Evolutionary conservation across 2,797 vertebrate genomes (phyloP).

Genomic region (Pelochelys cantorii): DNA sequence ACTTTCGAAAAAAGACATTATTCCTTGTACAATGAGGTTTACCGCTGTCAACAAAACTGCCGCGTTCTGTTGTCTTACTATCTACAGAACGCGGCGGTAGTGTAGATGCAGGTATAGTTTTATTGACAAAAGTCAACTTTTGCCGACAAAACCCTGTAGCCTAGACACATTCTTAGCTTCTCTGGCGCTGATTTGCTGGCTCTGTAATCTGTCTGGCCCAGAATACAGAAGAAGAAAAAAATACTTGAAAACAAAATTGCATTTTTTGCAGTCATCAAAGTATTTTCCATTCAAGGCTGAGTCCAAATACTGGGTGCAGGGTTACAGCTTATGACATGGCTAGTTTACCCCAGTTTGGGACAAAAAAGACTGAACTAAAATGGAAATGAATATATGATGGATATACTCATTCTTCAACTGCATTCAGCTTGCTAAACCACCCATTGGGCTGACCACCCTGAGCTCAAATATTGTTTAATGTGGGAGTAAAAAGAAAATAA

Average conservation of each 20-base stretch:
- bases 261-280: not conserved
- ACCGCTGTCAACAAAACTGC: too few relatives aligned
- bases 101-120: too few relatives aligned
- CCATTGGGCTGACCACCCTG: constrained; percentile 60
- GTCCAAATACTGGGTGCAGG: not conserved
- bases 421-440: constrained; percentile 61
- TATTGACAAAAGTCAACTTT: too few relatives aligned
- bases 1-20: too few relatives aligned
- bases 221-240: constrained; percentile 30
- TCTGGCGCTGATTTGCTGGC: not conserved
- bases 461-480: constrained; percentile 72
- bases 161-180: not conserved
- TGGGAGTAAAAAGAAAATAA: constrained; percentile 76
- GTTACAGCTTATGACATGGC: constrained; percentile 14
- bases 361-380: constrained; percentile 15
- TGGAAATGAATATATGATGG: constrained; percentile 43
- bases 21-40: too few relatives aligned
- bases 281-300: constrained; percentile 37
- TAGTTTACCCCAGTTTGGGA: not conserved
- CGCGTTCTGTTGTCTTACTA: too few relatives aligned
- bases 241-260: constrained; percentile 21
- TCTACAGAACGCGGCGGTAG: too few relatives aligned
- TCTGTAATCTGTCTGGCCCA: not conserved
- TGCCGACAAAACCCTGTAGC: too few relatives aligned
- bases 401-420: constrained; percentile 52